These are phyloP conservation scores for Psilanteris sp. DNA, from an alignment of 1,140 invertebrate genomes.

Conservation along the genomic window DNA sequence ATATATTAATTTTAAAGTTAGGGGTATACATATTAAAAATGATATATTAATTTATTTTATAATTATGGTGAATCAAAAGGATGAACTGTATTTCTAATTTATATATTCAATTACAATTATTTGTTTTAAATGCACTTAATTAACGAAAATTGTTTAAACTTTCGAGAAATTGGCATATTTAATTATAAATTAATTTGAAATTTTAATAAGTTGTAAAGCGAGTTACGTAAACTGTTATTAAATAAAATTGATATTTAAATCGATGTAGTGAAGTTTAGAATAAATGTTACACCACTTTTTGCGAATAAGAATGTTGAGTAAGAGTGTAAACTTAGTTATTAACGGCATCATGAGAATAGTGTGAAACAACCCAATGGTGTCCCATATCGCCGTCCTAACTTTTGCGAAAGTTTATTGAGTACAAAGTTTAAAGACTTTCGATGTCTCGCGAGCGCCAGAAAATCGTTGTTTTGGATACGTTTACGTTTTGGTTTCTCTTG, in stretches of 20 bases:
- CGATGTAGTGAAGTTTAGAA: constrained; percentile 4
- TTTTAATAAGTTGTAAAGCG: constrained; percentile 3
- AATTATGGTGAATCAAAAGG: no score
- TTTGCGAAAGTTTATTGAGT: constrained; percentile 49
- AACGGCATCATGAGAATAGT: constrained; percentile 34
- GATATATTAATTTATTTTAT: no score
- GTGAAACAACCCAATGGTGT: constrained; percentile 57
- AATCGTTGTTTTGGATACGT: constrained; percentile 53
- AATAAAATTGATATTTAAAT: constrained; percentile 39
- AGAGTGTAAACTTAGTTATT: constrained; percentile 59
- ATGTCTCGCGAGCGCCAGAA: constrained; percentile 50
- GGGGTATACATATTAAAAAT: no score
- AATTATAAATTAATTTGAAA: no score
- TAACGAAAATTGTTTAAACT: no score
- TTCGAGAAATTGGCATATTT: no score
- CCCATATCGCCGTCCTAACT: constrained; percentile 54
- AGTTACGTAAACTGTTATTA: constrained; percentile 1
- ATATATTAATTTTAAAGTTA: no score
- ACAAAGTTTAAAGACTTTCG: constrained; percentile 56
- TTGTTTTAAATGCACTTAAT: no score
- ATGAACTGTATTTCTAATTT: no score
- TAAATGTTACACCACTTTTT: constrained; percentile 12
- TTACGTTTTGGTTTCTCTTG: constrained; percentile 22
- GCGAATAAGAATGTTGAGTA: constrained; percentile 3
- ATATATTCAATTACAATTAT: no score